Conservation (phyloP, 2,888 invertebrate genomes). For the Monochamus alternatus region DNA sequence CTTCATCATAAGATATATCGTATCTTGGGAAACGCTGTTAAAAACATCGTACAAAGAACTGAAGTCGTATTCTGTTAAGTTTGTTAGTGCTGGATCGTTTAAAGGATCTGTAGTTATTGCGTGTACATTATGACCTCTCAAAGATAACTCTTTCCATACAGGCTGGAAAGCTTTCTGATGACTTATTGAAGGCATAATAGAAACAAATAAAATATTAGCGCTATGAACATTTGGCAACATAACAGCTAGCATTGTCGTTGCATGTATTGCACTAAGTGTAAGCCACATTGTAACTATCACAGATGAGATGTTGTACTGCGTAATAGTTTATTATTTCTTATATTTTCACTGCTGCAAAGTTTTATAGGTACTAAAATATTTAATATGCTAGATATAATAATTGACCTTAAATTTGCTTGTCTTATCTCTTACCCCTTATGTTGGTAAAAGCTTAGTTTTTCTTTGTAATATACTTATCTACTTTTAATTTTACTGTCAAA, state of each 20-base stretch:
- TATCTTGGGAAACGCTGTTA: neutral
- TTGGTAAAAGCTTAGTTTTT: too few relatives aligned
- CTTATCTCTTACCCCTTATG: too few relatives aligned
- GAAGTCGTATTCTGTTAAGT: conserved; percentile 50
- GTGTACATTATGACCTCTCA: conserved; percentile 52
- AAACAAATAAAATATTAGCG: conserved; percentile 51
- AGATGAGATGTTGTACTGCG: too few relatives aligned
- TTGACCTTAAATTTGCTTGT: too few relatives aligned
- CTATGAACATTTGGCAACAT: neutral
- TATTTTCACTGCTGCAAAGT: too few relatives aligned
- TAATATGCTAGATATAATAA: too few relatives aligned
- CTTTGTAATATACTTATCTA: too few relatives aligned
- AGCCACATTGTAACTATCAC: too few relatives aligned
- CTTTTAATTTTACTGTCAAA: too few relatives aligned
- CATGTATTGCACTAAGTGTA: too few relatives aligned
- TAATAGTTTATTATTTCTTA: too few relatives aligned
- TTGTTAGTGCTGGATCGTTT: conserved; percentile 43
- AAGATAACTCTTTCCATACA: conserved; percentile 51
- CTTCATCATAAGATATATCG: conserved; percentile 30
- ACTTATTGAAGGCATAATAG: conserved; percentile 48
- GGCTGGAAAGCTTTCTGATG: conserved; percentile 54
- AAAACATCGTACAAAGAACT: conserved; percentile 41
- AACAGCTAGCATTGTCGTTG: neutral
- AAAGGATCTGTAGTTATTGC: conserved; percentile 51
- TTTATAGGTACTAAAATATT: too few relatives aligned